Percentiles rank a stretch among this genome's conserved stretches.
Evolutionary conservation across 2,797 vertebrate species (phyloP).

Genomic region (Sebastes miniatus): DNA sequence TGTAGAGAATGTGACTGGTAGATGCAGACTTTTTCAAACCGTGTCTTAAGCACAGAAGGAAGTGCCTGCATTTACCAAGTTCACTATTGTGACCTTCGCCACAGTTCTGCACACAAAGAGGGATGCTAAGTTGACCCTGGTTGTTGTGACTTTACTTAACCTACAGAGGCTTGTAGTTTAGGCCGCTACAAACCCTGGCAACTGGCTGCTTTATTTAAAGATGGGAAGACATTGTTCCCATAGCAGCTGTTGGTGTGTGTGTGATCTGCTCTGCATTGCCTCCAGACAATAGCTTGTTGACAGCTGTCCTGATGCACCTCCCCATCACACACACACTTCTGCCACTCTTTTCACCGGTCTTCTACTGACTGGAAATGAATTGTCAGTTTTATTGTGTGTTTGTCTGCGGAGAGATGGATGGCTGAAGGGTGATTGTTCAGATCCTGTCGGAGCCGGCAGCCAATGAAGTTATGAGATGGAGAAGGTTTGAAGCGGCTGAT

Average conservation of each 20-base stretch:
- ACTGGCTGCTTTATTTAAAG: conserved; percentile 65
- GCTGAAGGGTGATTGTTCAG: conserved; percentile 40
- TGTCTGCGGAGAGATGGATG: conserved; percentile 52
- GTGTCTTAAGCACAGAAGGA: background rate
- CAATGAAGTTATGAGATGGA: conserved; percentile 43
- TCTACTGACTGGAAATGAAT: conserved; percentile 50
- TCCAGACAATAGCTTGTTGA: conserved; percentile 71
- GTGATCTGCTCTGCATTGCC: conserved; percentile 29
- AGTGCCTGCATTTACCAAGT: background rate
- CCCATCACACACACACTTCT: conserved; percentile 21
- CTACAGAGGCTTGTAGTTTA: background rate
- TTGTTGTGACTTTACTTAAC: background rate
- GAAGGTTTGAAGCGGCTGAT: background rate
- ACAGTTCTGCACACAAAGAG: background rate
- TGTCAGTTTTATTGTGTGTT: conserved; percentile 61
- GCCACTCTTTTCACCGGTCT: conserved; percentile 43
- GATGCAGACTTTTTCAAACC: conserved; percentile 27
- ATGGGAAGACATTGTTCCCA: conserved; percentile 57
- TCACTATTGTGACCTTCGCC: conserved; percentile 2
- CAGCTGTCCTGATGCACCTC: conserved; percentile 50
- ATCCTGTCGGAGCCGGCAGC: conserved; percentile 1
- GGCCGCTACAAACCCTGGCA: conserved; percentile 1
- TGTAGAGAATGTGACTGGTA: conserved; percentile 61
- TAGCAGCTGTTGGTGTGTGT: conserved; percentile 63
- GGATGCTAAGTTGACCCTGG: background rate